phyloP scores from a whole-genome alignment of 92 coral and sea anemone genomes.

The Virgularia gustaviana region DNA sequence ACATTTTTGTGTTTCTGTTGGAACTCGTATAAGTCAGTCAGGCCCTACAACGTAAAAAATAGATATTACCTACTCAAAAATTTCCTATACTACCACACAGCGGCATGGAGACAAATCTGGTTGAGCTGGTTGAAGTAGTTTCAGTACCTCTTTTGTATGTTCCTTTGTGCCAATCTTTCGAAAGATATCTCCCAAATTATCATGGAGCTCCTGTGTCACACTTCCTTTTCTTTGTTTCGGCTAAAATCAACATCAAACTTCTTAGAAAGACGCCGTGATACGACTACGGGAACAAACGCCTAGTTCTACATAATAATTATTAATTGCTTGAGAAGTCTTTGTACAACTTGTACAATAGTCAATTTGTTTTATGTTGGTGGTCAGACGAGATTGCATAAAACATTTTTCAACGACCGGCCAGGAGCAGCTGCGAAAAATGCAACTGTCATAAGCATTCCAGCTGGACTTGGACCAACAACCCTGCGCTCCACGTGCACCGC shows the following conservation, averaged over 20 bases:
- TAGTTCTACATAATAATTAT: conserved; percentile 5
- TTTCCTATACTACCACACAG: background rate
- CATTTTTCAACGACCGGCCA: too few relatives aligned
- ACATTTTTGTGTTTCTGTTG: conserved; percentile 77
- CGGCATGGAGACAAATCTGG: too few relatives aligned
- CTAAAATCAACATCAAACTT: background rate
- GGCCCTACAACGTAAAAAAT: conserved; percentile 56
- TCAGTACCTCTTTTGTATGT: conserved; percentile 92
- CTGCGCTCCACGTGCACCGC: too few relatives aligned
- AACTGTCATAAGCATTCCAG: too few relatives aligned
- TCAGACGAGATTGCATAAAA: too few relatives aligned
- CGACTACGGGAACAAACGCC: background rate
- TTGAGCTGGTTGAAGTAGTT: too few relatives aligned
- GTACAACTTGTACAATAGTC: too few relatives aligned
- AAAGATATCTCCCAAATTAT: conserved; percentile 86
- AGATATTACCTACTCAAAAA: background rate
- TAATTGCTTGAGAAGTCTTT: too few relatives aligned
- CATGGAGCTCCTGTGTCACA: conserved; percentile 66
- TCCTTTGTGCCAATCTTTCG: conserved; percentile 92
- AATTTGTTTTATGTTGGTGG: too few relatives aligned
- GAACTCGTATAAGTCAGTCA: conserved; percentile 81
- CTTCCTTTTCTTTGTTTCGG: conserved; percentile 47
- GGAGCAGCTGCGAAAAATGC: too few relatives aligned
- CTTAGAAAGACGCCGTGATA: background rate
- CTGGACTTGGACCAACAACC: too few relatives aligned